Percentiles rank a stretch among this genome's conserved stretches.
Conservation (phyloP, 2,888 invertebrate species). For the Anoplius nigerrimus region DNA sequence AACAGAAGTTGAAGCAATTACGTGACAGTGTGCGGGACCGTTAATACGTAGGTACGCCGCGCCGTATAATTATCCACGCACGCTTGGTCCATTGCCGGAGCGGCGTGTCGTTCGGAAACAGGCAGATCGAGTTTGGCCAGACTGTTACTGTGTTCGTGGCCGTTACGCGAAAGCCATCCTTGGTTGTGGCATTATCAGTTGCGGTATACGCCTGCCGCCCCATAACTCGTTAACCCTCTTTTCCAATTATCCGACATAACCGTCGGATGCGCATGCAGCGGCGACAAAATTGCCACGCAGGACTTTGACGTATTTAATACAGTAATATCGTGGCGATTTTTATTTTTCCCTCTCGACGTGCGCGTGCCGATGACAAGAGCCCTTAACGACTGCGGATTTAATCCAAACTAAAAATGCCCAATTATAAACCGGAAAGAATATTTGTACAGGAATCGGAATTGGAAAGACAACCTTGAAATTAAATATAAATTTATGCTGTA, state of each 20-base stretch:
- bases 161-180: slow-evolving; percentile 44
- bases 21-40: neutral
- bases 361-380: too few species aligned
- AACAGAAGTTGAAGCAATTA: too few species aligned
- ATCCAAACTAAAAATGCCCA: too few species aligned
- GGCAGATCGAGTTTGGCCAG: slow-evolving; percentile 25
- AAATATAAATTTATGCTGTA: too few species aligned
- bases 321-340: too few species aligned
- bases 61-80: slow-evolving; percentile 8
- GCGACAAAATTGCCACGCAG: slow-evolving; percentile 67
- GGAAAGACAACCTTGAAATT: too few species aligned
- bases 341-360: too few species aligned
- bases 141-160: slow-evolving; percentile 27
- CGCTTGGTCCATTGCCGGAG: slow-evolving; percentile 4
- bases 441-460: too few species aligned
- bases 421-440: too few species aligned
- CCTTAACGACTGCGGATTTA: too few species aligned
- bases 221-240: slow-evolving; percentile 34
- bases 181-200: slow-evolving; percentile 62
- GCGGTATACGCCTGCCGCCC: slow-evolving; percentile 32
- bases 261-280: slow-evolving; percentile 64
- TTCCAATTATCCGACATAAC: slow-evolving; percentile 64
- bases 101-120: slow-evolving; percentile 9
- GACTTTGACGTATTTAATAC: slow-evolving; percentile 69
- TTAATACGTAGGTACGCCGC: neutral